Base-by-base conservation (phyloP, 2,113 vertebrate genomes). In the Progne subis region DNA sequence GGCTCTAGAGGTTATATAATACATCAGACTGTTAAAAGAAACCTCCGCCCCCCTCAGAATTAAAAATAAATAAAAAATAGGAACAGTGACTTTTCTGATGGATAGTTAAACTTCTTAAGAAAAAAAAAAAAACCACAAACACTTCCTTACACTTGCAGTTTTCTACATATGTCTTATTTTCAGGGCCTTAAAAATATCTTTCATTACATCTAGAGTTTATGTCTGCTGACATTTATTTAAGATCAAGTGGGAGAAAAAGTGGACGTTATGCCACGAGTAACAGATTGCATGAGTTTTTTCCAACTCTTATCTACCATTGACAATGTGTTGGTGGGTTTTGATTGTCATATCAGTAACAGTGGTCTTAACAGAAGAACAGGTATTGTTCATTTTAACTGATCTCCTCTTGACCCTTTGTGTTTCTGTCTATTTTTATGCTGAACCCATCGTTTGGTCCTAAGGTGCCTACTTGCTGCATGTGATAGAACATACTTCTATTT, bases 271-370 rank as follows among this genome's bases (percentile, higher is more conserved):
- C 56, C 82, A 92, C 1, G 1, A 80, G 6, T 74, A 91, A 91
- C 92, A 95, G 94, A 95, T 93, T 95, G 90, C 39, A 44, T 55
- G 59, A 88, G 7, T 10, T 77, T 94, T 95, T 85, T 96, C 79
- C 92, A 94, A 6, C 63, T 94, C 52, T 82, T 70, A 25, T 95
- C 71, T 81, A 53, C 5, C 14, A 49, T 55, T 91, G 79, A 95
- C 82, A 97, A 90, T 24, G 68, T 94, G 95, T 87, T 94, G 47
- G 21, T 93, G 59, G 52, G 47, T 88, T 90, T 80, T 90, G 87
- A 95, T 81, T 95, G 68, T 94, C 64, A 18, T 79, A 77, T 57
- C 29, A 32, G 32, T 71, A 78, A 74, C 63, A 80, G 29, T 39
- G 50, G 90, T 80, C 63, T 95, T 77, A 70, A 88, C 23, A 91